These are phyloP conservation scores for Orthochromis indermauri DNA, from an alignment of 2,113 vertebrate species.

Conservation along the genomic window DNA sequence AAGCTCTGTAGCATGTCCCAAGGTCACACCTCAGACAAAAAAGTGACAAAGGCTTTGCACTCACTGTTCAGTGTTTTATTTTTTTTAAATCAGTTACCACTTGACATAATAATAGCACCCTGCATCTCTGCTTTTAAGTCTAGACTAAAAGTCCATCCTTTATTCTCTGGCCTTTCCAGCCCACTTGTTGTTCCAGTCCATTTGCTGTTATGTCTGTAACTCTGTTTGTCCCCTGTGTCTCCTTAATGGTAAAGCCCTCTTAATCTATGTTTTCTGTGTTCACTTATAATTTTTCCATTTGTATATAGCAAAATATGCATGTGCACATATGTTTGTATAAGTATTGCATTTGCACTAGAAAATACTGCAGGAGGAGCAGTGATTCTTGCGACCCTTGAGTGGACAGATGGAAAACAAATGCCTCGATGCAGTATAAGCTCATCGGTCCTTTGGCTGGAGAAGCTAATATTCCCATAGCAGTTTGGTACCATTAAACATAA, in stretches of 20 bases:
- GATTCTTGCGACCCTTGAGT: not conserved
- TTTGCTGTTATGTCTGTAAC: not conserved
- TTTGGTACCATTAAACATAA: not conserved
- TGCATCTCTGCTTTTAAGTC: not conserved
- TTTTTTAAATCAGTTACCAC: not conserved
- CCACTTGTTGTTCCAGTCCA: not conserved
- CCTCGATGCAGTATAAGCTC: not conserved
- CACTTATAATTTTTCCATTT: not conserved
- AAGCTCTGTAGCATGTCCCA: not conserved
- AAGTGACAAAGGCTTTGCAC: not conserved
- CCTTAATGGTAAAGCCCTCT: not conserved
- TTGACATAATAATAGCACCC: not conserved
- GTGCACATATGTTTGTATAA: not conserved
- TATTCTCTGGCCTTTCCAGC: not conserved
- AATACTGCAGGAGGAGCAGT: not conserved
- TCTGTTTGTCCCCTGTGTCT: not conserved
- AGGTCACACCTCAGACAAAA: not conserved
- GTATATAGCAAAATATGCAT: not conserved
- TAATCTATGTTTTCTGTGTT: not conserved
- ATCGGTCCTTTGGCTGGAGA: not conserved
- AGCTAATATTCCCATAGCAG: not conserved
- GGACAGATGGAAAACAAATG: not conserved
- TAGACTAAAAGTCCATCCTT: not conserved
- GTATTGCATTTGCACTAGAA: not conserved
- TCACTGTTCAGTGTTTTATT: not conserved